Conservation (phyloP, 2,113 vertebrate genomes). For the Heterocephalus glaber region DNA sequence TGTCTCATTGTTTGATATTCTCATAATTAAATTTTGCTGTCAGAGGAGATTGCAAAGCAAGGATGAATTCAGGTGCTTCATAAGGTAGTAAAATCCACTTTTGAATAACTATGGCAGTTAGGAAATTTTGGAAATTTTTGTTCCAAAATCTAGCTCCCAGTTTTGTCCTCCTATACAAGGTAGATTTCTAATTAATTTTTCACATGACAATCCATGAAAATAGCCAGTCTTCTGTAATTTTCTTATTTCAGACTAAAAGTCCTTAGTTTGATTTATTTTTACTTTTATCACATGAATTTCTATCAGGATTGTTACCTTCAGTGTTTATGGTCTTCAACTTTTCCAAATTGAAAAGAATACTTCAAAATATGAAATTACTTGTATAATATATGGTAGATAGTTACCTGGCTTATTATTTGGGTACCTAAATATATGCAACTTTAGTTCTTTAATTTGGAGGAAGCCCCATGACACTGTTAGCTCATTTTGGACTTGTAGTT, state of each 20-base stretch:
- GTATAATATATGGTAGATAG: not conserved
- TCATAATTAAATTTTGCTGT: slow-evolving; percentile 35
- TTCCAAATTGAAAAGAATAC: slow-evolving; percentile 5
- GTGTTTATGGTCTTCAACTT: slow-evolving; percentile 21
- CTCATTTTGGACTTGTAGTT: not conserved
- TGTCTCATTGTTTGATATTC: slow-evolving; percentile 50
- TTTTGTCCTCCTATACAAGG: not conserved
- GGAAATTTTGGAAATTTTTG: slow-evolving; percentile 29
- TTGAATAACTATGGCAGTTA: slow-evolving; percentile 1
- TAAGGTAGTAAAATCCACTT: not conserved
- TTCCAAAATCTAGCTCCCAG: not conserved
- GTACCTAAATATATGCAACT: slow-evolving; percentile 25
- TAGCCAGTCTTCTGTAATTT: not conserved
- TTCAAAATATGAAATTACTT: slow-evolving; percentile 21
- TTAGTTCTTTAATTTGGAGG: slow-evolving; percentile 32
- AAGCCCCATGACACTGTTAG: not conserved
- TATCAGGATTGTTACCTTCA: not conserved
- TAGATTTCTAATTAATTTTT: slow-evolving; percentile 23
- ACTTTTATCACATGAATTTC: not conserved
- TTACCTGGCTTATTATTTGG: not conserved
- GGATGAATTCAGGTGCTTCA: not conserved
- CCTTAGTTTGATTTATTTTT: slow-evolving; percentile 51
- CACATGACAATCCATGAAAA: not conserved
- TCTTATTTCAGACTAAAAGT: slow-evolving; percentile 1
- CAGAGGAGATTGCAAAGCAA: not conserved